Base-by-base conservation (phyloP, 2,113 vertebrate genomes). In the Urocolius indicus region DNA sequence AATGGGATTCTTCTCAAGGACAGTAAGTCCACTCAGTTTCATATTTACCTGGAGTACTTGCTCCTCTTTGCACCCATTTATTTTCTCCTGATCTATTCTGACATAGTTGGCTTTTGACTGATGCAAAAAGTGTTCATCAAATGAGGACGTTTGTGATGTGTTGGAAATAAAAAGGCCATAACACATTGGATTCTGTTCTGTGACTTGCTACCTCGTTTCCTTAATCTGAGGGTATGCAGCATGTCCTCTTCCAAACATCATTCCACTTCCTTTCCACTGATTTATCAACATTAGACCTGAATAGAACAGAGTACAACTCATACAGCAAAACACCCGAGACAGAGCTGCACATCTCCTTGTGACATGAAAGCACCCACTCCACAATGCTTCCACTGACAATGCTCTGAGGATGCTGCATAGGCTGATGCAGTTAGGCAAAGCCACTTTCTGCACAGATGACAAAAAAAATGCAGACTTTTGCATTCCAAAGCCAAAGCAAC, bases 211-310 rank as follows among this genome's bases (percentile, higher is more conserved):
- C 26, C 32, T 62, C 11, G 8, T 55, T 73, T 67, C 38, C 48
- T 76, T 49, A 75, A 21, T 41, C 14, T 14, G 24, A 19, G 20
- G 19, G 22, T 32, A 58, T 26, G 55, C 30, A 43, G 21, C 7
- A 32, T 4, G 5, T n/a, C 45, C n/a, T 52, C 27, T 69, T 15
- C 23, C 14, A 19, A 58, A 67, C 3, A 7, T 16, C 1, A 0
- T 58, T 34, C 43, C 5, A 4, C 32, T 80, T 36, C 54, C 59
- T 27, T 69, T 38, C 24, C 29, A 8, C 2, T 68, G 57, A 57
- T 58, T 57, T 65, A 62, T 30, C 57, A 80, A 43, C 13, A 3
- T 16, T 62, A 71, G 52, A 51, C 7, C 29, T 22, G 36, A 57
- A 69, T 4, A 41, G 57, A 74, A 21, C 11, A 34, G 30, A n/a